These are phyloP conservation scores for Stichopus horrens DNA, from an alignment of 53 echinoderm and acorn worm genomes.

Conservation along the genomic window DNA sequence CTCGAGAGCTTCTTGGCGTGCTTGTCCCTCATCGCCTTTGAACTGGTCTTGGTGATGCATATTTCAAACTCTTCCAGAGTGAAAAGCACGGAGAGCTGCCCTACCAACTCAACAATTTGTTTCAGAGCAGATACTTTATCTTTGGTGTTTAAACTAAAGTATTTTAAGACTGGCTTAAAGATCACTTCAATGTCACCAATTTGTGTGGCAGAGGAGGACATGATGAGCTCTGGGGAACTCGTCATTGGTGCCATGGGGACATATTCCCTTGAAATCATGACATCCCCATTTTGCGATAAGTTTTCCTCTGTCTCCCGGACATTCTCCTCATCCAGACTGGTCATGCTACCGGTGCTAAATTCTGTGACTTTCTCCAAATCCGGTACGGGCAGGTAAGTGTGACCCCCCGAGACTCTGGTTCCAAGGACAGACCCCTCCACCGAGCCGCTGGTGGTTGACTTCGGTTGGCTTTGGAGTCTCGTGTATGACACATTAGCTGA, in stretches of 20 bases:
- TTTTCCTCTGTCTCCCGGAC: conserved; percentile 15
- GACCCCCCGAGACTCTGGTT: conserved; percentile 43
- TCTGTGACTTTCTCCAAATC: conserved; percentile 42
- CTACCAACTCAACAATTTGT: conserved; percentile 60
- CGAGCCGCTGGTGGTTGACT: conserved; percentile 26
- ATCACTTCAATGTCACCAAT: conserved; percentile 89
- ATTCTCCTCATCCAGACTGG: conserved; percentile 25
- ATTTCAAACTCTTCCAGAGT: conserved; percentile 65
- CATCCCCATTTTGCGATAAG: conserved; percentile 6
- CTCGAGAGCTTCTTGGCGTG: conserved; percentile 54
- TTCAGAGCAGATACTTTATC: conserved; percentile 59
- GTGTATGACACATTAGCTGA: conserved; percentile 41
- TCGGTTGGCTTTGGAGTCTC: neutral
- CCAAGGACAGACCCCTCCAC: conserved; percentile 25
- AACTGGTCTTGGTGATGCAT: conserved; percentile 76
- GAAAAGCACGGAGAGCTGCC: conserved; percentile 60
- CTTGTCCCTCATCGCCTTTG: conserved; percentile 51
- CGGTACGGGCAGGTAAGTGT: conserved; percentile 42
- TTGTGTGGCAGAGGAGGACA: conserved; percentile 75
- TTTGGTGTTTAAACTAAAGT: conserved; percentile 74
- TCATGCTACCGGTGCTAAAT: conserved; percentile 33
- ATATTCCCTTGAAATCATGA: neutral
- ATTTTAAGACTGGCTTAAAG: conserved; percentile 83
- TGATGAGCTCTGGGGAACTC: conserved; percentile 48
- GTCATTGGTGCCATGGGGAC: neutral